Evolutionary conservation across 2,888 invertebrate genomes (phyloP).

Genomic region (Chaitophorus viminalis): DNA sequence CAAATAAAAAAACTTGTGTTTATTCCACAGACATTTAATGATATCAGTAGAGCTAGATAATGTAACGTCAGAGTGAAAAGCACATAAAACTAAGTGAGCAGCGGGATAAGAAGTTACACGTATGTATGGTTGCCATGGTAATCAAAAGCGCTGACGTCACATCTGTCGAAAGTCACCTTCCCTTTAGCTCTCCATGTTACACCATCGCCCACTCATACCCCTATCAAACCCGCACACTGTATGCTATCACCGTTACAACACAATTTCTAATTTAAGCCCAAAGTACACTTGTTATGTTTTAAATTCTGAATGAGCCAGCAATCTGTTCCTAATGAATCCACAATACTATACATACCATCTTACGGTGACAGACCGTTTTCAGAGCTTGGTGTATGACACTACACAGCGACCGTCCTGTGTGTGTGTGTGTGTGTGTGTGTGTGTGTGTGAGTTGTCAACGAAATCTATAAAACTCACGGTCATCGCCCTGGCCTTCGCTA

Average conservation of each 20-base stretch:
- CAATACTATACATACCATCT: neutral
- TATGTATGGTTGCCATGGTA: conserved; percentile 35
- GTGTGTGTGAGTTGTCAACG: neutral
- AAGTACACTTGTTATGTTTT: neutral
- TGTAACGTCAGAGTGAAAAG: neutral
- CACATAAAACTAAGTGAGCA: neutral
- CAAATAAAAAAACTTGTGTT: conserved; percentile 4
- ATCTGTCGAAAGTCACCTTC: conserved; percentile 49
- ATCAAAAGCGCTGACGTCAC: conserved; percentile 56
- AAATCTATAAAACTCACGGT: conserved; percentile 34
- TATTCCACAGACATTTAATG: conserved; percentile 24
- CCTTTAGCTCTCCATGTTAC: neutral
- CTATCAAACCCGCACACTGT: neutral
- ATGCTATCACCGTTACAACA: neutral
- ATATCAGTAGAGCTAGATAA: conserved; percentile 18
- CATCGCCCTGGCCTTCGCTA: conserved; percentile 6
- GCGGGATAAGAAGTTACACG: conserved; percentile 45
- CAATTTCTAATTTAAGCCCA: conserved; percentile 38
- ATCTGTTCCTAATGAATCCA: neutral
- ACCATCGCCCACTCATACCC: neutral
- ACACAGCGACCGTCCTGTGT: neutral
- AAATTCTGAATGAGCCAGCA: neutral
- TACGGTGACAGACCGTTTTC: neutral
- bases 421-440: neutral
- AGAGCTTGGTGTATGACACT: neutral